phyloP scores from a whole-genome alignment of 2,113 vertebrate species.

The Sminthopsis crassicaudata region DNA sequence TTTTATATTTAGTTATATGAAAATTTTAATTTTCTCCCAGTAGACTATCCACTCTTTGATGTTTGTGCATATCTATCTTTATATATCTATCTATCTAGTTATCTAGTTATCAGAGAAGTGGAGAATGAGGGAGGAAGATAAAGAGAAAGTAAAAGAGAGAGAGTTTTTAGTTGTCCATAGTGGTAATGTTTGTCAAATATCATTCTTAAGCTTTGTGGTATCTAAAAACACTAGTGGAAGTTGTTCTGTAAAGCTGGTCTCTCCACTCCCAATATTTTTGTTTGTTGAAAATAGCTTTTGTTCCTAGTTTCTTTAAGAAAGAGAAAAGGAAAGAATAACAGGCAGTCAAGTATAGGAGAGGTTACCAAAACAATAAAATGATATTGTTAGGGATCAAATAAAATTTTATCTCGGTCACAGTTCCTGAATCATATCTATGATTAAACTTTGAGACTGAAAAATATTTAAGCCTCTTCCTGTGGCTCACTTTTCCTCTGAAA shows the following conservation, averaged over 20 bases:
- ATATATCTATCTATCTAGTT: too few relatives aligned
- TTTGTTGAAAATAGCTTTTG: slow-evolving; percentile 50
- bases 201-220: slow-evolving; percentile 36
- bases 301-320: background rate
- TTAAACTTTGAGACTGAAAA: slow-evolving; percentile 42
- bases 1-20: background rate
- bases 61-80: background rate
- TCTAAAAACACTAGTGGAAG: background rate
- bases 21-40: background rate
- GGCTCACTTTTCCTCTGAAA: background rate
- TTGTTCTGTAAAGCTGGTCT: slow-evolving; percentile 36
- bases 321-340: background rate
- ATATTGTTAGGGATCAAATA: slow-evolving; percentile 44
- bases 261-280: slow-evolving; percentile 1
- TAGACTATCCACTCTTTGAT: background rate
- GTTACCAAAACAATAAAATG: slow-evolving; percentile 8
- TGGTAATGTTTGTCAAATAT: slow-evolving; percentile 11
- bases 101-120: background rate
- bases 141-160: background rate
- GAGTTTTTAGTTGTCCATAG: slow-evolving; percentile 12
- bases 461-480: slow-evolving; percentile 16
- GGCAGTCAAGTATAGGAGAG: background rate
- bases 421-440: slow-evolving; percentile 21
- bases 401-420: slow-evolving; percentile 20
- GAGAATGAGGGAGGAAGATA: slow-evolving; percentile 28